Conservation (phyloP, 2,113 vertebrate genomes). For the Marmota flaviventris region DNA sequence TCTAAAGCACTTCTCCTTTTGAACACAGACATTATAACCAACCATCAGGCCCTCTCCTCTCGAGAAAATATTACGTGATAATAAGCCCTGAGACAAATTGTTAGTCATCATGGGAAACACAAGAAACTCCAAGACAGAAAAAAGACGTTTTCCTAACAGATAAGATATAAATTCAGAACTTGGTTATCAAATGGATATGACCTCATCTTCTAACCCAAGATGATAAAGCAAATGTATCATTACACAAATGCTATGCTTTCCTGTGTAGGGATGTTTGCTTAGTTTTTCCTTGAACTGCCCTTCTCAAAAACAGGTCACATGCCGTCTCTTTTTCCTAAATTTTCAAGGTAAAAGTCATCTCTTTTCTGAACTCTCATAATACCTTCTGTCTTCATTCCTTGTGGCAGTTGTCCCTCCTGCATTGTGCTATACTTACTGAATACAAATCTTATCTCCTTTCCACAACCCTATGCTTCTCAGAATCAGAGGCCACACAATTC, state of each 20-base stretch:
- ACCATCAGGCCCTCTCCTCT: neutral
- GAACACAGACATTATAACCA: neutral
- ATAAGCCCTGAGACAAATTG: neutral
- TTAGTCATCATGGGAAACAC: neutral
- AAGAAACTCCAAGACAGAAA: neutral
- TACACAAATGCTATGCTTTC: neutral
- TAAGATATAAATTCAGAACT: neutral
- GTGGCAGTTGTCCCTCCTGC: neutral
- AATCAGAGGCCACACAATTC: neutral
- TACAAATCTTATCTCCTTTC: neutral
- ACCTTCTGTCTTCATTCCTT: neutral
- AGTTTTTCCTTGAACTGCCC: neutral
- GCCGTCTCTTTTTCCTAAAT: neutral
- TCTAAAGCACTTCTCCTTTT: neutral
- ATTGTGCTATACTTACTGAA: neutral
- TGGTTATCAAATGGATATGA: neutral
- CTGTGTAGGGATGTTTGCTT: neutral
- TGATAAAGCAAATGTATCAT: neutral
- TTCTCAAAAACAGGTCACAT: neutral
- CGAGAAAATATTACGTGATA: neutral
- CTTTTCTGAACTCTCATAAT: neutral
- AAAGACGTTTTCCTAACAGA: neutral
- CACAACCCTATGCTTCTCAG: neutral
- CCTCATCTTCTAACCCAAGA: neutral
- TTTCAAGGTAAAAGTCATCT: neutral